Conservation (phyloP, 2,797 vertebrate genomes). For the Gambusia yucatana region DNA sequence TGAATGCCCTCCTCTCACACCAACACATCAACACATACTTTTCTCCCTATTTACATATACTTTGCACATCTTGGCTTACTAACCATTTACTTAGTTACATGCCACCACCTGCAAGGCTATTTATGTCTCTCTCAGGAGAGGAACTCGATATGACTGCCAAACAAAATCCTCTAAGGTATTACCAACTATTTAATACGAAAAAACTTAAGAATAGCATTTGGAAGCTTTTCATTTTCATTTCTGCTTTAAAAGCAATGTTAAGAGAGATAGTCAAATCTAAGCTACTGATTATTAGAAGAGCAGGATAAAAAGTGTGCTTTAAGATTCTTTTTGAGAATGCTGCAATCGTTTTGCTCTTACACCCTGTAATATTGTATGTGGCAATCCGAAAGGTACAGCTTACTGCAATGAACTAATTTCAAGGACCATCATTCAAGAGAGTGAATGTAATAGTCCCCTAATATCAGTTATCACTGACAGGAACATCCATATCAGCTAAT, state of each 20-base stretch:
- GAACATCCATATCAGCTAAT: slow-evolving; percentile 78
- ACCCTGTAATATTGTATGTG: slow-evolving; percentile 20
- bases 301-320: slow-evolving; percentile 10
- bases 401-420: slow-evolving; percentile 64
- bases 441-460: slow-evolving; percentile 67
- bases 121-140: slow-evolving; percentile 69
- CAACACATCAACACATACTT: slow-evolving; percentile 48
- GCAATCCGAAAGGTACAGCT: slow-evolving; percentile 54
- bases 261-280: slow-evolving; percentile 18
- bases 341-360: slow-evolving; percentile 10
- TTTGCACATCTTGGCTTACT: slow-evolving; percentile 64
- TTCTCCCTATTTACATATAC: slow-evolving; percentile 58
- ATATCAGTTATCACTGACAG: slow-evolving; percentile 79
- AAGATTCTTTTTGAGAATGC: slow-evolving; percentile 4
- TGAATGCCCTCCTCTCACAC: slow-evolving; percentile 47
- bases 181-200: slow-evolving; percentile 48
- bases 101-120: slow-evolving; percentile 74
- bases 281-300: slow-evolving; percentile 19
- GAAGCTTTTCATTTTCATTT: slow-evolving; percentile 32
- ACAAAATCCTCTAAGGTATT: slow-evolving; percentile 60
- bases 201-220: slow-evolving; percentile 31
- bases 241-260: slow-evolving; percentile 14
- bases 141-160: slow-evolving; percentile 61
- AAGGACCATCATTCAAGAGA: slow-evolving; percentile 60
- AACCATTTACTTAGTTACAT: slow-evolving; percentile 76